A percentile compares a stretch with the other conserved stretches of the same genome.
Conservation (phyloP, 2,888 invertebrate species). For the Parelbella ahira region DNA sequence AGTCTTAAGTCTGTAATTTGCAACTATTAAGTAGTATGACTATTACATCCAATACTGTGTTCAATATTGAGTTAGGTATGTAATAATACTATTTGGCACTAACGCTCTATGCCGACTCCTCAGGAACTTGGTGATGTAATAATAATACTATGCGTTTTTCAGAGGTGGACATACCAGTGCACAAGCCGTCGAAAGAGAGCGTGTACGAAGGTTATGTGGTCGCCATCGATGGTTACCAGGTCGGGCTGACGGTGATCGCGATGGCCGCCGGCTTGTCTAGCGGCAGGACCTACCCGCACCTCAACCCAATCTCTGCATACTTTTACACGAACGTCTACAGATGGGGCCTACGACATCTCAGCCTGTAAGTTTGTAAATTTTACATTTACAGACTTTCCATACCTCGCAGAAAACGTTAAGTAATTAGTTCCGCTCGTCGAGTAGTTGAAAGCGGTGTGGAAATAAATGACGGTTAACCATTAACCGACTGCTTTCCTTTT, state of each 20-base stretch:
- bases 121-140: constrained; percentile 23
- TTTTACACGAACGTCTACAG: constrained; percentile 54
- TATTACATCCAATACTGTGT: too few species aligned
- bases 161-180: constrained; percentile 32
- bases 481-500: too few species aligned
- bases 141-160: too few species aligned
- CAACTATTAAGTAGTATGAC: too few species aligned
- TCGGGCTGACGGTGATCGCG: constrained; percentile 44
- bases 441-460: too few species aligned
- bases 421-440: too few species aligned
- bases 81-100: too few species aligned
- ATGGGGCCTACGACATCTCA: constrained; percentile 54
- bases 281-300: constrained; percentile 37
- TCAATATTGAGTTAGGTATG: too few species aligned
- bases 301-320: constrained; percentile 45
- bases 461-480: too few species aligned
- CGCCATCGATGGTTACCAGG: constrained; percentile 47
- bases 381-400: too few species aligned
- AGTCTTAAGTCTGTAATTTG: too few species aligned
- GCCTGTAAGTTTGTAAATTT: constrained; percentile 46
- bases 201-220: constrained; percentile 43
- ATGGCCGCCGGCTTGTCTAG: constrained; percentile 42
- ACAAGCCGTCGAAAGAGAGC: constrained; percentile 35
- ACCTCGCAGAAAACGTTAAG: too few species aligned
- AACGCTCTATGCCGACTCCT: not conserved